Evolutionary conservation across 2,113 vertebrate species (phyloP).

Genomic region (Strix aluco): DNA sequence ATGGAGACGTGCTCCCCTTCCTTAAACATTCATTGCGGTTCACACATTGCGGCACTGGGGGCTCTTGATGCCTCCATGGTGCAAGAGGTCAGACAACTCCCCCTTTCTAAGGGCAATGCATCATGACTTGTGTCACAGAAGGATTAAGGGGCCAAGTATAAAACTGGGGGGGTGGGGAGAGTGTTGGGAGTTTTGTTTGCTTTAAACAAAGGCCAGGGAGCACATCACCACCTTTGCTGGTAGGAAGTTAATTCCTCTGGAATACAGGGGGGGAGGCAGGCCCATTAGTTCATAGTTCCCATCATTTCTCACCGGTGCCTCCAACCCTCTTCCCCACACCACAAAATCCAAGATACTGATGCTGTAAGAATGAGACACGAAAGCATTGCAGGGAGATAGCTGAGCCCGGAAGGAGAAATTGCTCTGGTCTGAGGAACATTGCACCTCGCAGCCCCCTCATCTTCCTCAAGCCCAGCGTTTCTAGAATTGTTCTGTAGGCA

Average conservation of each 20-base stretch:
- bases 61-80: neutral
- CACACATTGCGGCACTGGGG: neutral
- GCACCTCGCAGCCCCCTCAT: neutral
- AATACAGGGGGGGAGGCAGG: neutral
- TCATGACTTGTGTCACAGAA: accelerated
- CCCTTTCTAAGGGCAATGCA: accelerated
- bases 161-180: neutral
- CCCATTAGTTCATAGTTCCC: neutral
- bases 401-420: neutral
- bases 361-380: accelerated
- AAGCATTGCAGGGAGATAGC: neutral
- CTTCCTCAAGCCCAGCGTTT: neutral
- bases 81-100: neutral
- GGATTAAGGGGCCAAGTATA: neutral
- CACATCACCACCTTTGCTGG: neutral
- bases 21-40: neutral
- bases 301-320: neutral
- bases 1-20: too few species aligned
- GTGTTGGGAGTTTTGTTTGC: neutral
- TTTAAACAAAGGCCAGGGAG: neutral
- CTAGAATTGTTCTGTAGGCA: neutral
- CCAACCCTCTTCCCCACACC: neutral
- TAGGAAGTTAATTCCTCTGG: neutral
- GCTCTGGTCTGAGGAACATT: neutral
- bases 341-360: neutral